phyloP scores from a whole-genome alignment of 2,888 invertebrate genomes.

The Synanthedon formicaeformis region DNA sequence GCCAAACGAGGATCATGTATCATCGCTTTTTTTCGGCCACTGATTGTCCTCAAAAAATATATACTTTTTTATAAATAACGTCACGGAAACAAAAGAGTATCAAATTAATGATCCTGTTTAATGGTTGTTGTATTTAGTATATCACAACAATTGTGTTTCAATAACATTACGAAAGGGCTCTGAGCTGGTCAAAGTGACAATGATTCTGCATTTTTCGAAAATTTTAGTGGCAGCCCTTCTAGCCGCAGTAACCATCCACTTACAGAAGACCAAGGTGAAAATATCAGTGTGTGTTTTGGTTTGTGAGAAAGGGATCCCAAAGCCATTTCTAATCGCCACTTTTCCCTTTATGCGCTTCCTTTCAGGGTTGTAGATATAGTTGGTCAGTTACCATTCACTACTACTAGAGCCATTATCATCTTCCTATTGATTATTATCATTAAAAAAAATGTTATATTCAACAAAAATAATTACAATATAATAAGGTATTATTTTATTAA shows the following conservation, averaged over 20 bases:
- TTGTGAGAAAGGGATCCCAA: no score
- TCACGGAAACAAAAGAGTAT: slow-evolving; percentile 43
- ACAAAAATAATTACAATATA: no score
- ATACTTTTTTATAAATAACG: slow-evolving; percentile 28
- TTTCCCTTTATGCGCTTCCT: no score
- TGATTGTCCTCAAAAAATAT: slow-evolving; percentile 58
- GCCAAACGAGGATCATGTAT: slow-evolving; percentile 69
- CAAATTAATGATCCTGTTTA: slow-evolving; percentile 46
- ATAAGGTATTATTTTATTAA: no score
- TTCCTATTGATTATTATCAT: no score
- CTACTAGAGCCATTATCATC: no score
- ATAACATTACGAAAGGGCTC: not conserved
- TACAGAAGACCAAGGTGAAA: not conserved
- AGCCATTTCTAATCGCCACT: no score
- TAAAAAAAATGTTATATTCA: no score
- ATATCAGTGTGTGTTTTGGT: not conserved
- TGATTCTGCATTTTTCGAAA: not conserved
- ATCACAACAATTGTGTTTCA: not conserved
- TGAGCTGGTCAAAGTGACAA: not conserved
- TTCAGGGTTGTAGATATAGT: no score
- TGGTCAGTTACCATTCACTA: no score
- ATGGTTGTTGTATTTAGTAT: not conserved
- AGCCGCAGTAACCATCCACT: not conserved
- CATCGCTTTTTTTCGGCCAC: slow-evolving; percentile 65
- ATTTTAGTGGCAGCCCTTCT: not conserved